Base-by-base conservation (phyloP, 2,888 invertebrate genomes). In the Agapostemon virescens region DNA sequence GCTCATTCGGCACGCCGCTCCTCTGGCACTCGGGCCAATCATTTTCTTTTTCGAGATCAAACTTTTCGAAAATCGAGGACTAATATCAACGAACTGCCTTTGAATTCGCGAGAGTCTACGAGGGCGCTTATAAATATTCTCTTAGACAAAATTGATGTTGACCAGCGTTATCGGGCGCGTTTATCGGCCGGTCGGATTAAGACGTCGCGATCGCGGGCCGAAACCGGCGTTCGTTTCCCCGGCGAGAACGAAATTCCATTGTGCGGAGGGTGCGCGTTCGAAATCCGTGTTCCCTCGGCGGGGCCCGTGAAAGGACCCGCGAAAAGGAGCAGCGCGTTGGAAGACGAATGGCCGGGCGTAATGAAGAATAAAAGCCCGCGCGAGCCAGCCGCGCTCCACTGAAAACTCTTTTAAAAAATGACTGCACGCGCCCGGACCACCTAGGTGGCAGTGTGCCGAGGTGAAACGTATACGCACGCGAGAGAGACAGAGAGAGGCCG, bases 321-420 rank as follows among this genome's bases (percentile, higher is more conserved):
- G 77, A 82, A 86, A 82, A 84, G 67, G 77, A 85, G 74, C 75
- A 82, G 64, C 68, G 71, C 64, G 81, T 76, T 85, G 83, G 83
- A 87, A 85, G 84, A 86, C 83, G 82, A 83, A 87, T 86, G 85
- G 84, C 84, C 80, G 76, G 81, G 81, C 85, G 82, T 86, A 89
- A 88, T 83, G 86, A 87, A 86, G 86, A 86, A 87, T 87, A 88
- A 89, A 78, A 85, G 85, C 75, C 79, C 83, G 79, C 84, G 84
- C 81, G 80, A 79, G 79, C 72, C 75, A 36, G 80, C 68, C 69
- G 73, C 74, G 81, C 70, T 80, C 79, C 74, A 84, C 77, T 83
- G 86, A 81, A 88, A 87, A 88, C 81, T 84, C 84, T 83, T 84
- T 88, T 84, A 85, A 89, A 88, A 88, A 89, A 89, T 88, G 87